Evolutionary conservation across 2,888 invertebrate species (phyloP), one percentile per base, ranked within the genome.

Genomic region (Ophion ventricosus): DNA sequence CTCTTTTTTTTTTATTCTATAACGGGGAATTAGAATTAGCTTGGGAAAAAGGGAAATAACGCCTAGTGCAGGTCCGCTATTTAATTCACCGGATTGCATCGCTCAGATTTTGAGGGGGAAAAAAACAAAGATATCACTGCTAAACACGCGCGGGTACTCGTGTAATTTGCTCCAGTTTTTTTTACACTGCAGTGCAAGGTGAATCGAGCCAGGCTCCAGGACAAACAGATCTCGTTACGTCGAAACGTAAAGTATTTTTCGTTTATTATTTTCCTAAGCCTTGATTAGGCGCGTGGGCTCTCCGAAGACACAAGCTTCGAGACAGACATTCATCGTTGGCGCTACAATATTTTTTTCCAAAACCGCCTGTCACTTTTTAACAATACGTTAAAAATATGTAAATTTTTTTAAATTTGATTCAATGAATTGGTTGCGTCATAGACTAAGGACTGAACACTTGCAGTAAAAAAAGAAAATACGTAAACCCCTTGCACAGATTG

Each of bases 141-240:
- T 35, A 35, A 0, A 49, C 54, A 23, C 23, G 35, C 57, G 69
- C 64, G 26, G 56, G 43, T 69, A 63, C 63, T 64, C 56, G 26
- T 69, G 40, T 81, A 64, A 43, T 63, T 63, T 64, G 35, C 23
- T 29, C 57, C 59, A 40, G 14, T 57, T 76, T 56, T 76, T 56
- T 80, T 70, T 70, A 56, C 43, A 56, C 64, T 43, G 17, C 56
- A 11, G 63, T 20, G 59, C 11, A 57, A 49, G 8, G 20, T 25
- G 49, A 49, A 69, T 73, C 8, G 29, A 23, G 40, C 43, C 23
- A 54, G n/a, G 29, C n/a, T 17, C 23, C 5, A 2, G 29, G 20
- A 43, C 8, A 64, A 56, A 56, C 54, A 25, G 56, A 43, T 72
- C 72, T 72, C 20, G 20, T 69, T 29, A 29, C 54, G 11, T 70